These are phyloP conservation scores for Hydrozoanthus gracilis DNA, from an alignment of 92 coral and sea anemone genomes.

Conservation along the genomic window DNA sequence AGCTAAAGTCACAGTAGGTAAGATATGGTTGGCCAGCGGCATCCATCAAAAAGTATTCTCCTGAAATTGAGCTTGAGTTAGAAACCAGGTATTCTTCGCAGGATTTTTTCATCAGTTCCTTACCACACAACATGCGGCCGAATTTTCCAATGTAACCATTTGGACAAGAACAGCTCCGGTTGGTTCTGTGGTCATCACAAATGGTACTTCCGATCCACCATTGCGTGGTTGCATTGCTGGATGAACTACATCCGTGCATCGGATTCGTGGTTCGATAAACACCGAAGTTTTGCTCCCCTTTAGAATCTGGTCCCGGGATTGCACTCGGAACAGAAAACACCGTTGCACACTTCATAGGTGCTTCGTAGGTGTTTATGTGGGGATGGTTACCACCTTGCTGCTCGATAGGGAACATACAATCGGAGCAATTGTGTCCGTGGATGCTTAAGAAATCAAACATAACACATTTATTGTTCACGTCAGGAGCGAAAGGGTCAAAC, in stretches of 20 bases:
- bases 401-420: conserved; percentile 2
- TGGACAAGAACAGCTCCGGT: conserved; percentile 35
- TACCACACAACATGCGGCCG: conserved; percentile 18
- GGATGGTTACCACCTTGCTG: neutral
- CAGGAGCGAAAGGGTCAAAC: neutral
- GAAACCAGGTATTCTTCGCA: conserved; percentile 22
- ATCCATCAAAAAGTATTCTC: conserved; percentile 23
- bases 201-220: conserved; percentile 29
- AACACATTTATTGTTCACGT: neutral
- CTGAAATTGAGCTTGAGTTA: neutral
- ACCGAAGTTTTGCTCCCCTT: conserved; percentile 29
- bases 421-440: conserved; percentile 33
- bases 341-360: neutral
- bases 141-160: conserved; percentile 25
- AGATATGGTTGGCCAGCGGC: neutral
- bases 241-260: conserved; percentile 26
- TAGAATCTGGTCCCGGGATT: neutral
- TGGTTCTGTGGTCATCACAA: conserved; percentile 34
- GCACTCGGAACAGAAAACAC: neutral
- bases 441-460: conserved; percentile 37
- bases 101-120: neutral
- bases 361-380: neutral
- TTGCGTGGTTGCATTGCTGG: conserved; percentile 14
- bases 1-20: conserved; percentile 41
- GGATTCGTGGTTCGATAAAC: neutral